These are phyloP conservation scores for Theodoxus fluviatilis DNA, from an alignment of 2,888 invertebrate genomes.

Conservation along the genomic window DNA sequence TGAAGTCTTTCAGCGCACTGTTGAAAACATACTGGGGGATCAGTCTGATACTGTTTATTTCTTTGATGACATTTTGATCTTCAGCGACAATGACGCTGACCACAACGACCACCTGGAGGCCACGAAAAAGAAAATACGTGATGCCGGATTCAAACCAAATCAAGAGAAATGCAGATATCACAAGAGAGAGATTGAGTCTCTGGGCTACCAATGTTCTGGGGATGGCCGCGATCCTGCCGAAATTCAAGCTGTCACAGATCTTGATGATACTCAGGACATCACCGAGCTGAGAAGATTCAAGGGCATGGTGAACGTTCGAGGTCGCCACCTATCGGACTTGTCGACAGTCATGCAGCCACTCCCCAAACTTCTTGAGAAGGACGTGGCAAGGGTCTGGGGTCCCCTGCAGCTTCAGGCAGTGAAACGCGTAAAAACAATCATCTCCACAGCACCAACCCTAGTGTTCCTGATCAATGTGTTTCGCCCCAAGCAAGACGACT, in stretches of 20 bases:
- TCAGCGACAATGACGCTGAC: neutral
- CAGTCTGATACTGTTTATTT: too few relatives aligned
- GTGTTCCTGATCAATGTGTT: too few relatives aligned
- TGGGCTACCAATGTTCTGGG: neutral
- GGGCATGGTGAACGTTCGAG: neutral
- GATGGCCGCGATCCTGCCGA: neutral
- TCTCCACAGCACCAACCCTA: neutral
- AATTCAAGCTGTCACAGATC: neutral
- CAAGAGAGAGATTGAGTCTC: neutral
- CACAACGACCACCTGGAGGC: neutral
- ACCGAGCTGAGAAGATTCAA: neutral
- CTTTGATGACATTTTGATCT: too few relatives aligned
- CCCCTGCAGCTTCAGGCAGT: neutral
- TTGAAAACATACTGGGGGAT: too few relatives aligned
- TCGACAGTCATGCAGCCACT: conserved; percentile 2
- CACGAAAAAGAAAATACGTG: neutral
- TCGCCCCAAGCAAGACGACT: too few relatives aligned
- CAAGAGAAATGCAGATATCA: neutral
- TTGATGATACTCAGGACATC: neutral
- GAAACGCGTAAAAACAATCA: neutral
- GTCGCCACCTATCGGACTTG: neutral
- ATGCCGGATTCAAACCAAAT: neutral
- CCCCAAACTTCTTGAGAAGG: neutral
- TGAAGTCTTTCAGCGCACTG: too few relatives aligned
- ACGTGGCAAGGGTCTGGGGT: neutral